Evolutionary conservation across 2,113 vertebrate species (phyloP), one percentile per base, ranked within the genome.

Genomic region (Lasiurus cinereus): DNA sequence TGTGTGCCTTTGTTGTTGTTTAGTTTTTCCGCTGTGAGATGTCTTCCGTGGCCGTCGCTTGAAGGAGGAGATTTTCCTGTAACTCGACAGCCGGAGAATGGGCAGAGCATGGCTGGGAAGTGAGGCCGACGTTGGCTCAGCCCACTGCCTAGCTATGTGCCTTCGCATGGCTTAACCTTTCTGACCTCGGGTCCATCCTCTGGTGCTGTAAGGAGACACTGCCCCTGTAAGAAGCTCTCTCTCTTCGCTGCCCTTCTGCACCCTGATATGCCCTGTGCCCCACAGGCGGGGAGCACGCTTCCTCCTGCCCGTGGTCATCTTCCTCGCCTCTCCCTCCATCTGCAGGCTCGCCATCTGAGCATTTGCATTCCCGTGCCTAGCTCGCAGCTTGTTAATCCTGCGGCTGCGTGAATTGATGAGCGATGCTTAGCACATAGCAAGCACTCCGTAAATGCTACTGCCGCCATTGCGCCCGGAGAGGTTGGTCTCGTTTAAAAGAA

Each of bases 401-500:
- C 67, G 48, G 73, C 62, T 8, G 9, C 1, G 0, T 78, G 73
- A 85, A 94, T 82, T 93, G 94, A 83, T 87, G 83, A 96, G 72
- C 12, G 31, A 59, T 59, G 84, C 94, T 94, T 92, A 94, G 78
- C 82, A 77, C 52, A 73, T 59, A 78, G 77, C 83, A 91, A 89
- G 67, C 88, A 88, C 92, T 95, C 69, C 36, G 90, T 59, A 70
- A 90, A 50, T 67, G 76, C 16, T 43, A 21, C 52, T 73, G 72
- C 88, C 85, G 73, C 59, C 67, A 39, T 64, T 94, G 59, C 24
- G 36, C 24, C 27, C 64, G 0, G 0, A 88, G 91, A 93, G 84
- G 93, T 93, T 94, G 95, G 90, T 92, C 73, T 96, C 94, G 78
- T 79, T 90, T 46, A 82, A 93, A 92, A 94, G 88, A 92, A 86